Percentiles rank a stretch among this genome's conserved stretches.
Conservation (phyloP, 2,113 vertebrate species). For the Anhinga anhinga region DNA sequence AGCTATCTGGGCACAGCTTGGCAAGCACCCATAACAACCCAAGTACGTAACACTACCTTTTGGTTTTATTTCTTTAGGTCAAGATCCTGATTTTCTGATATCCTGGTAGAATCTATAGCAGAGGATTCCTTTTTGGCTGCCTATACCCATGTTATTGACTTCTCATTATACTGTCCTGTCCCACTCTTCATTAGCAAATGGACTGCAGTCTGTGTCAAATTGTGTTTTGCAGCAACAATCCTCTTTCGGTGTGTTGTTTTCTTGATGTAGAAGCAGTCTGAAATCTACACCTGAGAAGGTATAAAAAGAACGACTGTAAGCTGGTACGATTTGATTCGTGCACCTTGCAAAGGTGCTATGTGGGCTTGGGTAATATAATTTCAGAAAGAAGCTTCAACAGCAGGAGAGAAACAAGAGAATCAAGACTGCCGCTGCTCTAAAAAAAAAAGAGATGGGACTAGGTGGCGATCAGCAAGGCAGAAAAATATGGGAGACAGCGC, state of each 20-base stretch:
- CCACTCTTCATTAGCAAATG: rapidly evolving
- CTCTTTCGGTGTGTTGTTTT: not conserved
- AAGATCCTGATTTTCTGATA: not conserved
- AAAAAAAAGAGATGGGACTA: not conserved
- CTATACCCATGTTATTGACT: not conserved
- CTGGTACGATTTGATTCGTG: not conserved
- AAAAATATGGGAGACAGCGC: not conserved
- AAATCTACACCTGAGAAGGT: not conserved
- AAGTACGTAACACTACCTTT: slow-evolving; percentile 72
- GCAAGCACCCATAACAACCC: slow-evolving; percentile 88
- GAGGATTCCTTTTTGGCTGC: not conserved
- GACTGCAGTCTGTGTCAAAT: not conserved
- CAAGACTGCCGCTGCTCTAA: not conserved
- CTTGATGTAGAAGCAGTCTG: not conserved
- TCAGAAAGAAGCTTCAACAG: not conserved
- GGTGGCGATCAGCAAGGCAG: not conserved
- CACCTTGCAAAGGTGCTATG: not conserved
- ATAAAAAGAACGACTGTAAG: not conserved
- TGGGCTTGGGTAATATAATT: not conserved
- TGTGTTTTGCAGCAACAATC: not conserved
- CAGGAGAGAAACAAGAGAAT: not conserved
- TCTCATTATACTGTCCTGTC: not conserved
- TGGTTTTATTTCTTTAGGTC: not conserved
- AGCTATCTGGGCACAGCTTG: slow-evolving; percentile 91
- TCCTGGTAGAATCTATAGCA: not conserved